Percentiles rank a stretch among this genome's conserved stretches.
phyloP scores from a whole-genome alignment of 2,113 vertebrate species.

The Laterallus jamaicensis region DNA sequence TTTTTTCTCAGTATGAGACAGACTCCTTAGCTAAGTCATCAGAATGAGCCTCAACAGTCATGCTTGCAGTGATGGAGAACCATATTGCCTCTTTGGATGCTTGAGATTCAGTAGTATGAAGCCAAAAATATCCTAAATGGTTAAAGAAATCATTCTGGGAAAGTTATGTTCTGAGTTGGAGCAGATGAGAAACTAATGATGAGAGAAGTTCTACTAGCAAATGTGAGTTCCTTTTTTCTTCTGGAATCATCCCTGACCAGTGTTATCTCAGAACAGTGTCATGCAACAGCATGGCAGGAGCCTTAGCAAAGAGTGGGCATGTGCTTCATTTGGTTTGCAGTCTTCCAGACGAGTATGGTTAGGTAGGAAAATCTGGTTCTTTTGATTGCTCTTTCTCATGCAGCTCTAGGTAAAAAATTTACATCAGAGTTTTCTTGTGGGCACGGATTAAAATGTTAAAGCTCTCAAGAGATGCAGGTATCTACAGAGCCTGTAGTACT shows the following conservation, averaged over 20 bases:
- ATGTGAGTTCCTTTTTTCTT: background rate
- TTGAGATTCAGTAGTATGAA: background rate
- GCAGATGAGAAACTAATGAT: background rate
- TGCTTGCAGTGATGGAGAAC: background rate
- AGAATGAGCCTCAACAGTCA: background rate
- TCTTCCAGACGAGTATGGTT: background rate
- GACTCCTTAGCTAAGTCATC: background rate
- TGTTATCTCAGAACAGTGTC: background rate
- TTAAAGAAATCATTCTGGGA: background rate
- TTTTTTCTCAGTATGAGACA: background rate
- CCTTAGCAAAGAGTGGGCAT: background rate
- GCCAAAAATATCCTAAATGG: background rate
- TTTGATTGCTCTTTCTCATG: background rate
- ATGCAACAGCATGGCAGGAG: background rate
- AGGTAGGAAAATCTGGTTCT: background rate
- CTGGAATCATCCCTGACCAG: background rate
- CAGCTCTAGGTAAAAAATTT: background rate
- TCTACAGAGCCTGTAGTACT: background rate
- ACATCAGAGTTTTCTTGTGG: background rate
- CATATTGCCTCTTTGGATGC: background rate
- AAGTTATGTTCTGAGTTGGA: background rate
- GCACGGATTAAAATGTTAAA: background rate
- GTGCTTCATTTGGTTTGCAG: background rate
- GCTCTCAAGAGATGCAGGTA: background rate
- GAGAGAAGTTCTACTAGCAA: background rate